A percentile compares a stretch with the other conserved stretches of the same genome.
These are phyloP conservation scores for Ellobium chinense DNA, from an alignment of 2,888 invertebrate genomes.

Conservation along the genomic window DNA sequence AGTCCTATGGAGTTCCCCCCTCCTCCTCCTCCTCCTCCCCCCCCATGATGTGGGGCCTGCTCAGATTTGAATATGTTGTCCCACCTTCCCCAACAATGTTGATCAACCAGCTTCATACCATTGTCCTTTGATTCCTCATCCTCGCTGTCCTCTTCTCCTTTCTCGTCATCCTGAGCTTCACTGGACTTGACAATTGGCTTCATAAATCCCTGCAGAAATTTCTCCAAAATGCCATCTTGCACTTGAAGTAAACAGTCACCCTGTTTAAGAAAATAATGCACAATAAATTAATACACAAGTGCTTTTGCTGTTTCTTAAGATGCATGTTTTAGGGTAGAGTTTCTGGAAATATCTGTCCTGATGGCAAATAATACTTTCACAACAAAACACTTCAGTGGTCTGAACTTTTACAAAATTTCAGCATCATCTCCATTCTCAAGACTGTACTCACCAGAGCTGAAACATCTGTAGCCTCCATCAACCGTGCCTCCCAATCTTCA, in stretches of 20 bases:
- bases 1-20: no score
- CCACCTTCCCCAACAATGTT: not conserved
- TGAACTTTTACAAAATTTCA: no score
- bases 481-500: slow-evolving; percentile 69
- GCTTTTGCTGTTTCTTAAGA: not conserved
- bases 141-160: slow-evolving; percentile 42
- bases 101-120: slow-evolving; percentile 12
- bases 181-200: slow-evolving; percentile 44
- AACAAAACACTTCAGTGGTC: no score
- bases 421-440: not conserved
- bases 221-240: slow-evolving; percentile 68
- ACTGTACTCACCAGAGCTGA: slow-evolving; percentile 63
- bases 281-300: no score
- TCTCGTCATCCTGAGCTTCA: slow-evolving; percentile 28
- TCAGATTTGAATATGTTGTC: no score
- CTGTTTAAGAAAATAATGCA: no score
- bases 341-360: no score
- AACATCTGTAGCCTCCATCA: slow-evolving; percentile 68
- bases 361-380: no score
- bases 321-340: no score
- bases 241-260: slow-evolving; percentile 68
- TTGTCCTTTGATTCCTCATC: slow-evolving; percentile 21
- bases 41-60: no score
- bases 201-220: slow-evolving; percentile 75
- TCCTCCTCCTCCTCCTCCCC: no score